Conservation (phyloP, 1,140 invertebrate species). For the Holcopasites calliopsidis region DNA sequence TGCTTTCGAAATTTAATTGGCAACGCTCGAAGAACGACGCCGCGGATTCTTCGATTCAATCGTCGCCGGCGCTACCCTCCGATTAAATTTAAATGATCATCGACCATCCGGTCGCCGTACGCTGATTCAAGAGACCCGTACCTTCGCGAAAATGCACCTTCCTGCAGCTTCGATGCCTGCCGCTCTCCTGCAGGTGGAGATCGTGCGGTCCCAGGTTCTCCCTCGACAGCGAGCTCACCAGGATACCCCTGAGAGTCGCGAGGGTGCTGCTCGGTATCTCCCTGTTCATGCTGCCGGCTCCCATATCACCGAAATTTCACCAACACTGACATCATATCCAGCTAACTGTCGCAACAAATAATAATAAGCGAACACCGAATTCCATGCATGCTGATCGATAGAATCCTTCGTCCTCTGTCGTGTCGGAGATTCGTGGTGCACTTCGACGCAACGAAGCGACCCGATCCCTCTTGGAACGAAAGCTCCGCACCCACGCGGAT, state of each 20-base stretch:
- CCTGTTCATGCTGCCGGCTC: constrained; percentile 76
- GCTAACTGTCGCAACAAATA: not conserved
- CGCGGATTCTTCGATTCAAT: too few relatives aligned
- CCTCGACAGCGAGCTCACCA: constrained; percentile 82
- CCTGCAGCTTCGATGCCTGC: constrained; percentile 67
- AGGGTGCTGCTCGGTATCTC: constrained; percentile 80
- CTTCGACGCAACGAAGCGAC: constrained; percentile 38
- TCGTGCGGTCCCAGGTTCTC: constrained; percentile 81
- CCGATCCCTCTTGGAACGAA: constrained; percentile 6
- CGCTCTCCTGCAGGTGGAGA: constrained; percentile 70
- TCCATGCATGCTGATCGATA: not conserved
- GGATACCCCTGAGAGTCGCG: constrained; percentile 81
- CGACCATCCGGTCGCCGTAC: not conserved
- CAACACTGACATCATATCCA: not conserved
- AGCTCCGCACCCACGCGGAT: not conserved
- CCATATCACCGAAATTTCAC: constrained; percentile 65
- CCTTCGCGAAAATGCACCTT: constrained; percentile 73
- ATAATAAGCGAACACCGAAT: not conserved
- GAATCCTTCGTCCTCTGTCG: not conserved
- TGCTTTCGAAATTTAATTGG: too few relatives aligned
- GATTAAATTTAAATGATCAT: constrained; percentile 57
- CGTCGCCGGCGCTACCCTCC: too few relatives aligned
- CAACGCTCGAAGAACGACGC: not conserved
- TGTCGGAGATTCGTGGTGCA: constrained; percentile 5
- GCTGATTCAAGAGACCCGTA: constrained; percentile 44